Percentiles rank a stretch among this genome's conserved stretches.
phyloP scores from a whole-genome alignment of 2,888 invertebrate species.

The Coelinius sp. region DNA sequence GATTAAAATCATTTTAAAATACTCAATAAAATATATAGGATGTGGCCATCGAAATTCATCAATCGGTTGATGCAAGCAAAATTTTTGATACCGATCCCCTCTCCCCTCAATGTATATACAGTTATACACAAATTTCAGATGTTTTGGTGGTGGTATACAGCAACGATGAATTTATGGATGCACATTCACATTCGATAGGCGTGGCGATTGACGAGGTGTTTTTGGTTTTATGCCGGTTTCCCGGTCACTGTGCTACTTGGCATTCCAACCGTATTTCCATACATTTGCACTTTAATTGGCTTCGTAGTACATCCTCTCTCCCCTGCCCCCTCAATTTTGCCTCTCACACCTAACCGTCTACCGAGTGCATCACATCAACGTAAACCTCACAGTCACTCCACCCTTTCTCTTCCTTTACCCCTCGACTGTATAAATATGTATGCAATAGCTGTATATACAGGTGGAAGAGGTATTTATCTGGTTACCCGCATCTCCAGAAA shows the following conservation, averaged over 20 bases:
- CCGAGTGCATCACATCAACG: constrained; percentile 35
- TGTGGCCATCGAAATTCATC: neutral
- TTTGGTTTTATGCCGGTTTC: constrained; percentile 58
- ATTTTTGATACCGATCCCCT: neutral
- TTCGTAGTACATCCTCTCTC: constrained; percentile 46
- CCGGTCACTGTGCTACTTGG: constrained; percentile 62
- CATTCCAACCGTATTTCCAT: constrained; percentile 65
- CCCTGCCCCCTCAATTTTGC: constrained; percentile 25
- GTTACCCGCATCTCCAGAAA: constrained; percentile 17
- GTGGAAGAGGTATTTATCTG: constrained; percentile 15
- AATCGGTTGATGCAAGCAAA: neutral
- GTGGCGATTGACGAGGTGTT: constrained; percentile 48
- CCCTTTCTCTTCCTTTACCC: neutral
- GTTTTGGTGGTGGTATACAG: neutral
- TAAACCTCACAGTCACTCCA: constrained; percentile 31
- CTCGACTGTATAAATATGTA: constrained; percentile 56
- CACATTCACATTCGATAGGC: constrained; percentile 34
- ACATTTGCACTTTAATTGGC: constrained; percentile 69
- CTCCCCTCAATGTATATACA: neutral
- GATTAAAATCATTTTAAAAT: neutral
- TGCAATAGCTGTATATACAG: constrained; percentile 38
- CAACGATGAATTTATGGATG: constrained; percentile 34
- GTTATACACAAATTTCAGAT: neutral
- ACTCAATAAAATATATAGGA: neutral
- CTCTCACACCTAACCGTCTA: constrained; percentile 21